Percentiles rank a stretch among this genome's conserved stretches.
Evolutionary conservation across 2,797 vertebrate species (phyloP).

Genomic region (Garrulus glandarius): DNA sequence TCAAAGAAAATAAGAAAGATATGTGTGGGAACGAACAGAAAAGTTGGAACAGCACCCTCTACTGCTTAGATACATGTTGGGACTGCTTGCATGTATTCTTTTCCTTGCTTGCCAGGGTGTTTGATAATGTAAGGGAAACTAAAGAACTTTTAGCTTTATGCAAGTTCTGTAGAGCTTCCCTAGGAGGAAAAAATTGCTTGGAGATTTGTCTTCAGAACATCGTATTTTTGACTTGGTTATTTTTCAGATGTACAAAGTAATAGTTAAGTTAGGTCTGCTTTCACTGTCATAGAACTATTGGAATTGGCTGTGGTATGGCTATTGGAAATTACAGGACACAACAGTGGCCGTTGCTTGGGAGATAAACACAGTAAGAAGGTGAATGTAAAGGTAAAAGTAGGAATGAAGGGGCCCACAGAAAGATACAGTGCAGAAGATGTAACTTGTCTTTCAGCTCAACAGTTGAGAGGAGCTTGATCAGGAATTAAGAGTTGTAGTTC

Average conservation of each 20-base stretch:
- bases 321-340: background rate
- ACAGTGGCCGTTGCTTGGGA: background rate
- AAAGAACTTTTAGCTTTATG: background rate
- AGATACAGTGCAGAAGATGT: background rate
- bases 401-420: background rate
- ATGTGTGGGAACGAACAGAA: background rate
- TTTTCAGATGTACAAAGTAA: background rate
- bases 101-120: background rate
- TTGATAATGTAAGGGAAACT: background rate
- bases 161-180: background rate
- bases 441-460: background rate
- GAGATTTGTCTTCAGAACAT: background rate
- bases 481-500: background rate
- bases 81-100: fast-evolving
- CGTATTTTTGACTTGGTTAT: fast-evolving
- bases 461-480: background rate
- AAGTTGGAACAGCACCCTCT: background rate
- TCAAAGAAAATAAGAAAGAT: background rate
- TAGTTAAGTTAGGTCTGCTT: background rate
- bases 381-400: background rate
- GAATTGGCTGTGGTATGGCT: background rate
- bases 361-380: background rate
- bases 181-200: background rate
- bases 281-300: background rate
- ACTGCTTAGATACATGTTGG: background rate